Evolutionary conservation across 2,113 vertebrate species (phyloP).

Genomic region (Sceloporus undulatus): DNA sequence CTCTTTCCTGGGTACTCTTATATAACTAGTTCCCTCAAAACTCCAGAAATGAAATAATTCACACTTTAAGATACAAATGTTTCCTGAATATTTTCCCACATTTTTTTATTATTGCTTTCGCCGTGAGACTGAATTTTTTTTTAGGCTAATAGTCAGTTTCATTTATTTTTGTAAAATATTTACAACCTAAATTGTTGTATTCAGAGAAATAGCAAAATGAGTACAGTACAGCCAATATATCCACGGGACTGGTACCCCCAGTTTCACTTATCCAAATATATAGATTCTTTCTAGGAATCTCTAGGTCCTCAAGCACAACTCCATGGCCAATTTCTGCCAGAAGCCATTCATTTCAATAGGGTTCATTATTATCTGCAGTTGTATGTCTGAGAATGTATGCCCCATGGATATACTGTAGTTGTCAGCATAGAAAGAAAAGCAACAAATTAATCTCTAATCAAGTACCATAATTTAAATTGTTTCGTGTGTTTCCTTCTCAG

Average conservation of each 20-base stretch:
- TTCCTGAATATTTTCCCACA: neutral
- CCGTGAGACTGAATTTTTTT: neutral
- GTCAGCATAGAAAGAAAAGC: neutral
- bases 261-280: no score
- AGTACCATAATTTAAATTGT: neutral
- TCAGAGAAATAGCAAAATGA: neutral
- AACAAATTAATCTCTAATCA: neutral
- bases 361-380: no score
- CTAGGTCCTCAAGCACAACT: no score
- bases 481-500: neutral
- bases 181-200: neutral
- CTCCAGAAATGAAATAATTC: neutral
- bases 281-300: no score
- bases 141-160: neutral
- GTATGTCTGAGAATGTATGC: no score
- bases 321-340: no score
- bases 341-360: no score
- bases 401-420: neutral
- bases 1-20: neutral
- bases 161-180: neutral
- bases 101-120: neutral
- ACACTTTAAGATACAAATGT: neutral
- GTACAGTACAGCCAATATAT: no score
- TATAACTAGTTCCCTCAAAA: neutral
- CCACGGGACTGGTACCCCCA: no score